Evolutionary conservation across 1,140 invertebrate genomes (phyloP).

Genomic region (Aphelinus atriplicis): DNA sequence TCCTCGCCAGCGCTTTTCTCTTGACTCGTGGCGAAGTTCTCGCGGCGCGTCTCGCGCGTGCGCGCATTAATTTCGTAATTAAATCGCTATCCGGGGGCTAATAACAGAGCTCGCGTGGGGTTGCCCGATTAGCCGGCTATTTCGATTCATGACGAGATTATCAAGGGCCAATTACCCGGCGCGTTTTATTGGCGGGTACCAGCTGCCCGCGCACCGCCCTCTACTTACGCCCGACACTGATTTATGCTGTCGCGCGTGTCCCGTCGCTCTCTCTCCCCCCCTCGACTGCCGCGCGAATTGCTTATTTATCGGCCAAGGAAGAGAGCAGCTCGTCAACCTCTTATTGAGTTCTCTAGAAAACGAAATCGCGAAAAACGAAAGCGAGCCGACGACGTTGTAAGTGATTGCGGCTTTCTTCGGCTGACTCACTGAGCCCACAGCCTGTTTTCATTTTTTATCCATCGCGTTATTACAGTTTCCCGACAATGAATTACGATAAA

Average conservation of each 20-base stretch:
- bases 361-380: no score
- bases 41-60: no score
- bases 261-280: background rate
- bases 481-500: no score
- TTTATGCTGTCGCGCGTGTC: constrained; percentile 48
- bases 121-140: constrained; percentile 51
- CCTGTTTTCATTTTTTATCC: no score
- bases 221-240: constrained; percentile 60
- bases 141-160: constrained; percentile 64
- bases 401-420: constrained; percentile 20
- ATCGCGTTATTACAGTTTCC: no score
- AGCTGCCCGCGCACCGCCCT: constrained; percentile 52
- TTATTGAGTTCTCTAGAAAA: no score
- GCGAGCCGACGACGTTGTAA: background rate
- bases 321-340: background rate
- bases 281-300: constrained; percentile 33
- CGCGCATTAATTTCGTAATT: constrained; percentile 64
- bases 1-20: no score
- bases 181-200: constrained; percentile 56
- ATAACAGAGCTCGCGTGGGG: constrained; percentile 55
- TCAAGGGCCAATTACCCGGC: constrained; percentile 60
- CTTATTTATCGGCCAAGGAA: constrained; percentile 43
- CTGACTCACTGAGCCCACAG: no score
- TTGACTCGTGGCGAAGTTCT: no score
- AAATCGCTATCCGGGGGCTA: constrained; percentile 58